phyloP scores from a whole-genome alignment of 2,797 vertebrate species.

The Chaetodon trifasciatus region DNA sequence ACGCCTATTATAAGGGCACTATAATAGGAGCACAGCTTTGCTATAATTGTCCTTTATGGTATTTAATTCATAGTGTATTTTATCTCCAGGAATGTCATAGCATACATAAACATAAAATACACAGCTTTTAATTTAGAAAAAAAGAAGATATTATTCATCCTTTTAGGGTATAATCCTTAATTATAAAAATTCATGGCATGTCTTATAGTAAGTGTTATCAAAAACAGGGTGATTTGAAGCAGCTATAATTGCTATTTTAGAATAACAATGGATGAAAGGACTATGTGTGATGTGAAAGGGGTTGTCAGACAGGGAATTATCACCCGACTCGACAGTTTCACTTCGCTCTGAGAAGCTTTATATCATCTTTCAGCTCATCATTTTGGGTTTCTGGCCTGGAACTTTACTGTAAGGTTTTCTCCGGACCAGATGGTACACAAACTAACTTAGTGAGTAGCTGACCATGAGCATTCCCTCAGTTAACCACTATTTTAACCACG shows the following conservation, averaged over 20 bases:
- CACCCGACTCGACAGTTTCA: not conserved
- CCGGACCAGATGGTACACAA: not conserved
- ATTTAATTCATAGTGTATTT: constrained; percentile 33
- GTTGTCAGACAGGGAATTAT: not conserved
- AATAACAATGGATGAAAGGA: not conserved
- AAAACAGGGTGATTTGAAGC: not conserved
- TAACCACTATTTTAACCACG: too few relatives aligned
- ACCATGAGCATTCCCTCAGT: too few relatives aligned
- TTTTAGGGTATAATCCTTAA: constrained; percentile 2
- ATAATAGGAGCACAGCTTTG: constrained; percentile 52
- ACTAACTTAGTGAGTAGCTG: not conserved
- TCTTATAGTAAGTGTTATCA: not conserved
- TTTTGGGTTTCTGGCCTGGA: not conserved
- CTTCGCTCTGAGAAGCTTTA: not conserved
- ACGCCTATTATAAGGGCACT: constrained; percentile 43
- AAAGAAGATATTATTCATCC: not conserved
- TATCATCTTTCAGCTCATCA: not conserved
- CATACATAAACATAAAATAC: constrained; percentile 4
- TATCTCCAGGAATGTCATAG: constrained; percentile 24
- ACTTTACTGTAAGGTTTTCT: not conserved
- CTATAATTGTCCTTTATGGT: constrained; percentile 46
- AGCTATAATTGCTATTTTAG: not conserved
- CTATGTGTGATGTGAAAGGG: constrained; percentile 2
- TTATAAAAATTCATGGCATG: not conserved
- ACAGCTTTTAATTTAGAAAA: not conserved